Conservation (phyloP, 2,113 vertebrate genomes). For the Hippopotamus amphibius region DNA sequence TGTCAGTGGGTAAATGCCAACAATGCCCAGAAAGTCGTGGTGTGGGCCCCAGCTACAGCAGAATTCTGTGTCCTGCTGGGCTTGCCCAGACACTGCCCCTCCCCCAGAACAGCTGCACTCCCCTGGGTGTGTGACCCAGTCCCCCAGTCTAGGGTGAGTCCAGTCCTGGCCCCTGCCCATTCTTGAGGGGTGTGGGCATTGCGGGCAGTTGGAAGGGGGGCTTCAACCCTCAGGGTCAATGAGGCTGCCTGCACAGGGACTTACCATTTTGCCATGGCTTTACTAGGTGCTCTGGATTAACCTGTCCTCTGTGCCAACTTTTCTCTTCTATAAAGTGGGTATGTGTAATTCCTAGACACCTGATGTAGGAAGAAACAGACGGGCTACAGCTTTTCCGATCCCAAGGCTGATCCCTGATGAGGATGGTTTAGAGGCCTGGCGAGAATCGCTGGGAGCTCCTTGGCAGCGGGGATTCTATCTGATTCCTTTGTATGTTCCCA, state of each 20-base stretch:
- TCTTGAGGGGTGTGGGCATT: not conserved
- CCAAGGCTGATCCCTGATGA: not conserved
- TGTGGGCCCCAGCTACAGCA: not conserved
- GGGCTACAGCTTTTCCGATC: not conserved
- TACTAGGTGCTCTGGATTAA: not conserved
- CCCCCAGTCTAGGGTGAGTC: rapidly evolving
- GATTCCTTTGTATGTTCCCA: not conserved
- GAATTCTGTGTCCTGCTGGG: not conserved
- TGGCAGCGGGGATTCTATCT: not conserved
- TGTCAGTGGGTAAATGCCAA: not conserved
- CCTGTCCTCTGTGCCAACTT: not conserved
- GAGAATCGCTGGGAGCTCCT: not conserved
- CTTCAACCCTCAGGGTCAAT: not conserved
- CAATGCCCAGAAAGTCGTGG: not conserved
- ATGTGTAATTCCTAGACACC: not conserved
- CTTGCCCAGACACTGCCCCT: not conserved
- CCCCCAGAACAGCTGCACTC: no score
- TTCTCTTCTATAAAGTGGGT: not conserved
- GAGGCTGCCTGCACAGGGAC: not conserved
- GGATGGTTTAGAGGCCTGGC: not conserved
- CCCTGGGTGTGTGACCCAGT: not conserved
- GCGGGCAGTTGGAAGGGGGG: not conserved
- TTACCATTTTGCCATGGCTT: not conserved
- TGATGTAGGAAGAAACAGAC: not conserved
- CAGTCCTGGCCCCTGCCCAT: not conserved